A percentile compares a stretch with the other conserved stretches of the same genome.
Evolutionary conservation across 2,113 vertebrate genomes (phyloP).

Genomic region (Platysteira castanea): DNA sequence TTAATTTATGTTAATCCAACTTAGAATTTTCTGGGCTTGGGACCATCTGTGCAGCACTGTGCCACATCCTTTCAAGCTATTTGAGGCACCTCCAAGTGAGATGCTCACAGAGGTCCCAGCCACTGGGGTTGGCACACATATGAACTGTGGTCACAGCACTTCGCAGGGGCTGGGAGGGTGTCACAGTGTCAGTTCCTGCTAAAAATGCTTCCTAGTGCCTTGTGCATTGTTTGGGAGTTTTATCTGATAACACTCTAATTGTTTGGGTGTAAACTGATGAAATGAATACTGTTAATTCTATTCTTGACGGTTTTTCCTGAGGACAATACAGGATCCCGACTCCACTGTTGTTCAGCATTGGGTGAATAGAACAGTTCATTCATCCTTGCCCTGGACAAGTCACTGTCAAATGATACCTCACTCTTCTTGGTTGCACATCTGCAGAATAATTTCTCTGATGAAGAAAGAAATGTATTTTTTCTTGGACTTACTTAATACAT

Average conservation of each 20-base stretch:
- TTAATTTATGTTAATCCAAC: background rate
- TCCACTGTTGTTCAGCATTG: background rate
- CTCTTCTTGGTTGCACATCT: background rate
- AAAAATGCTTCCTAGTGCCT: background rate
- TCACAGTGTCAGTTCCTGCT: background rate
- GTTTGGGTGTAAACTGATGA: background rate
- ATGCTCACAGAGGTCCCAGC: background rate
- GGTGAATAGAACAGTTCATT: background rate
- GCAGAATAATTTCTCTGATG: background rate
- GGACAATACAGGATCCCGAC: background rate
- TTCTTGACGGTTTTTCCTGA: background rate
- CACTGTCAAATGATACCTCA: background rate
- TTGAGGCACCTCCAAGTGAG: background rate
- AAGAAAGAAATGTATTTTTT: background rate
- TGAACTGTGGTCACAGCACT: background rate
- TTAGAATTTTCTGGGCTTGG: background rate
- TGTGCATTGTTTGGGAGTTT: background rate
- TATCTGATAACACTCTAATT: background rate
- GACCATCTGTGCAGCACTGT: fast-evolving
- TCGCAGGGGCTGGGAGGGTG: background rate
- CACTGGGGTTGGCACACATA: fast-evolving
- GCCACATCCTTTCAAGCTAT: background rate
- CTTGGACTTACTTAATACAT: background rate
- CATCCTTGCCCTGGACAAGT: background rate
- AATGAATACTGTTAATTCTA: background rate